Percentiles rank a stretch among this genome's conserved stretches.
phyloP scores from a whole-genome alignment of 2,113 vertebrate genomes.

The Lasiurus borealis region DNA sequence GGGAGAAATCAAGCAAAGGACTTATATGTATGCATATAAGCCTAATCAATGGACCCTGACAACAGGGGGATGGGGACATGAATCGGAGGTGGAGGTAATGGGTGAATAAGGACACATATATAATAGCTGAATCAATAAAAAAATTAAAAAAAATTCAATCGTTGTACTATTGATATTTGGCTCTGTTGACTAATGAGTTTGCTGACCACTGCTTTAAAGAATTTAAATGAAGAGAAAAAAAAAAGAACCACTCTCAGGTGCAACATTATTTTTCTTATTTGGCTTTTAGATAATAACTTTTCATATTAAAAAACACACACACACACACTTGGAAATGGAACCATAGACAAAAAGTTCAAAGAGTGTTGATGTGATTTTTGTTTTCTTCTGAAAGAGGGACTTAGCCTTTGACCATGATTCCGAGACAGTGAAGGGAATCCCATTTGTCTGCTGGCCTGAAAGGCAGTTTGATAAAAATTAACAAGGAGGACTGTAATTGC shows the following conservation, averaged over 20 bases:
- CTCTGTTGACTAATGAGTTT: no score
- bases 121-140: no score
- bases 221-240: no score
- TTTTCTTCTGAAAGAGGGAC: background rate
- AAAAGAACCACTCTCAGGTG: background rate
- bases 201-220: no score
- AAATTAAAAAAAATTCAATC: no score
- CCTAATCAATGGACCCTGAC: no score
- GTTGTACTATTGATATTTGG: no score
- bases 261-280: background rate
- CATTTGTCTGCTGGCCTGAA: background rate
- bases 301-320: background rate
- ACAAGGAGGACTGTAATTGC: background rate
- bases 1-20: no score
- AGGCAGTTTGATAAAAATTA: background rate
- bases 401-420: background rate
- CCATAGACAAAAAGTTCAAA: background rate
- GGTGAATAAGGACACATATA: no score
- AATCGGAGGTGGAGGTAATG: no score
- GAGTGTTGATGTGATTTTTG: background rate
- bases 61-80: no score
- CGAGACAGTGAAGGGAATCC: background rate
- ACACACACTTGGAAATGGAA: background rate
- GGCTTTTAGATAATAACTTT: conserved; percentile 15
- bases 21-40: no score